Base-by-base conservation (phyloP, 2,113 vertebrate genomes). In the Rhynchopsitta pachyrhyncha region DNA sequence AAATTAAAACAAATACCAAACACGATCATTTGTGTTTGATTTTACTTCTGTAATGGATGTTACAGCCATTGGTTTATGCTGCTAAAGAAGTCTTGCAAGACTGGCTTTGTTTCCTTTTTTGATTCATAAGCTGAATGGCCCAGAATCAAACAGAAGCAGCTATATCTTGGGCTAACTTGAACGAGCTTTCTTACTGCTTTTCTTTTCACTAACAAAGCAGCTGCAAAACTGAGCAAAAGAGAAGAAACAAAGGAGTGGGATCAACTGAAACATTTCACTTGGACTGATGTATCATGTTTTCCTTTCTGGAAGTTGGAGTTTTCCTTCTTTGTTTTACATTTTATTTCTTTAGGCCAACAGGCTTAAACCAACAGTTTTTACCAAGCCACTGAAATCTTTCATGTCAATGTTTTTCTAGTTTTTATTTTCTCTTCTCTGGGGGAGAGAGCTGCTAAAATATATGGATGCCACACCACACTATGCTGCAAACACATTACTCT, bases 251-350 rank as follows among this genome's bases (percentile, higher is more conserved):
- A 17, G 24, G 9, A 80, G 10, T n/a, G 12, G 28, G 25, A 63
- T 92, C 49, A 74, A 74, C 15, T 13, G 59, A 80, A 94, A 70
- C 44, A 85, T 95, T 95, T 95, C 83, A 53, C 68, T 95, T 93
- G 80, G 86, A 92, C 55, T 42, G 17, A 88, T 69, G 52, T 41
- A 77, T 7, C 11, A 20, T 77, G 12, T 77, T 88, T 94, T 88
- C 15, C 11, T 92, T 93, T 63, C 33, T 74, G 46, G 22, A 83
- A 31, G 25, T 4, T 81, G 29, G 39, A 73, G 53, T 57, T 86
- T 88, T 47, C 35, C 16, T 80, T 82, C 41, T 17, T 71, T 76
- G 23, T 37, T 71, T 62, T 70, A 31, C 11, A 46, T 70, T 86
- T 74, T 67, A 78, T 92, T 88, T 93, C 31, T 81, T 88, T 75